These are phyloP conservation scores for Zaprionus obscuricornis DNA, from an alignment of 2,888 invertebrate species.

Conservation along the genomic window DNA sequence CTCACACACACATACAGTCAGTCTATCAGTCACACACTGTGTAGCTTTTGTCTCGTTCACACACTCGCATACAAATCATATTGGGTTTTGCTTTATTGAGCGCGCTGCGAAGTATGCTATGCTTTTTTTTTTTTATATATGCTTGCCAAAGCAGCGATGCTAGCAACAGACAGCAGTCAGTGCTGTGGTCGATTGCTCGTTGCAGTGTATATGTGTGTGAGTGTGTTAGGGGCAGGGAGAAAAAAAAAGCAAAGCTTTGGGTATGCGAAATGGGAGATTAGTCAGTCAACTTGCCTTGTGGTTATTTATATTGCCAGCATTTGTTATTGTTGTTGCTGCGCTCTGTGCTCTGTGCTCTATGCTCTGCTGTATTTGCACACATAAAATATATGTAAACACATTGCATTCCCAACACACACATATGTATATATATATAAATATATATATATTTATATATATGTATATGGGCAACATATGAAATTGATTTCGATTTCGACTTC, in stretches of 20 bases:
- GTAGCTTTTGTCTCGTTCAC: neutral
- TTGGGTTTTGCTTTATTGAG: slow-evolving; percentile 64
- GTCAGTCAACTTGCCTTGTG: slow-evolving; percentile 30
- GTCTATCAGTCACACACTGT: neutral
- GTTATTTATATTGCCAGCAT: slow-evolving; percentile 28
- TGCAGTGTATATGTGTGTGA: no score
- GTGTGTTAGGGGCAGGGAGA: no score
- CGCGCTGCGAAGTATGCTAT: slow-evolving; percentile 49
- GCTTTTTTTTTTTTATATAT: slow-evolving; percentile 44
- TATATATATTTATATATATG: slow-evolving; percentile 20
- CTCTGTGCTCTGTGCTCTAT: slow-evolving; percentile 4
- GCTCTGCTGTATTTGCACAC: slow-evolving; percentile 7
- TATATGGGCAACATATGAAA: no score
- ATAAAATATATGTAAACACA: slow-evolving; percentile 16
- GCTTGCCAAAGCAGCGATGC: slow-evolving; percentile 22
- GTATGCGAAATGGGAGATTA: slow-evolving; percentile 13
- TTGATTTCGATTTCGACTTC: no score
- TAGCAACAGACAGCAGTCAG: slow-evolving; percentile 16
- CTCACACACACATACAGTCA: neutral
- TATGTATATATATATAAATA: slow-evolving; percentile 1
- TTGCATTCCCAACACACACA: slow-evolving; percentile 3
- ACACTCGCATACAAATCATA: slow-evolving; percentile 48
- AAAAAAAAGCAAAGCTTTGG: slow-evolving; percentile 6
- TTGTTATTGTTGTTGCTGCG: neutral
- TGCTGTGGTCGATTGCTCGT: no score